Evolutionary conservation across 1,140 invertebrate genomes (phyloP), one percentile per base, ranked within the genome.

Genomic region (Proales similis): DNA sequence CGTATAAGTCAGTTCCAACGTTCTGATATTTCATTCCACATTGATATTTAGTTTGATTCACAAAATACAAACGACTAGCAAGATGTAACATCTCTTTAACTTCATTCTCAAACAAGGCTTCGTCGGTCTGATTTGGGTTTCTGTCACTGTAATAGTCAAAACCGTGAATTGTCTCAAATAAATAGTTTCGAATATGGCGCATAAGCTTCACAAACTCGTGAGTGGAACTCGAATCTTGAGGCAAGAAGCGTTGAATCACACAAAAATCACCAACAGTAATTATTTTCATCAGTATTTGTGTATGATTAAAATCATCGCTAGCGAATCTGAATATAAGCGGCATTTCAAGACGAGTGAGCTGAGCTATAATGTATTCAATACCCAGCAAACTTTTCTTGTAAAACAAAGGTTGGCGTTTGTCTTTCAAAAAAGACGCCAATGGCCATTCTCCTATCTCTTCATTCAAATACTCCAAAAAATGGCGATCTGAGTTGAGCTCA

Each of bases 61-160:
- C 30, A 42, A 42, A 57, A 57, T 42, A 57, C 24, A 57, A 27
- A 29, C 32, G 39, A n/a, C 32, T 14, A 12, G 36, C 36, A 22
- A 57, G 11, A 11, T 57, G 19, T n/a, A 57, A 2, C 51, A 57
- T 57, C 32, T 57, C 51, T 29, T 57, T 17, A 9, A 57, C 45
- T 57, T 57, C 36, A n/a, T 57, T 14, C 27, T 6, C 12, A 12
- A 42, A 57, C 20, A 42, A 24, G 4, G n/a, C 5, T 17, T 36
- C n/a, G 22, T 33, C 17, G 27, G 24, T 57, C 20, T 26, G 3
- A 19, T 42, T 14, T 26, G n/a, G 12, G 9, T 42, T 14, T 42
- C n/a, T n/a, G n/a, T n/a, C n/a, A n/a, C n/a, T n/a, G n/a, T n/a
- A n/a, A n/a, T n/a, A n/a, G n/a, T n/a, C n/a, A n/a, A n/a, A n/a